Evolutionary conservation across 1,140 invertebrate species (phyloP).

Genomic region (Drosophila pachea): DNA sequence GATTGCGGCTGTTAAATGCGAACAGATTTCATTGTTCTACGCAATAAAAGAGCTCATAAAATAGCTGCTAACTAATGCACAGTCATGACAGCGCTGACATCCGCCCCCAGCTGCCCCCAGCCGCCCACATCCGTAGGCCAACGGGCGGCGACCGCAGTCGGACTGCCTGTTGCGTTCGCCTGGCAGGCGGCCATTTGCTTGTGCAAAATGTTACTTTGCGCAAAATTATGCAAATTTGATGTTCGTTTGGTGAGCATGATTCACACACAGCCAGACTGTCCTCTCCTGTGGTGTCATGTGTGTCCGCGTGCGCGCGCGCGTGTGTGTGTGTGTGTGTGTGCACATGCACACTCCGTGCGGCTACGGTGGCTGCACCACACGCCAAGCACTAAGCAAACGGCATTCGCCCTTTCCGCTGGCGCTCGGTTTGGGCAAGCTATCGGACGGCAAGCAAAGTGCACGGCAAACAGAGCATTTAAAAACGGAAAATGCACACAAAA

Average conservation of each 20-base stretch:
- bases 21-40: constrained; percentile 62
- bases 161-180: constrained; percentile 52
- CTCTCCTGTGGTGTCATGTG: constrained; percentile 18
- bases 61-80: constrained; percentile 63
- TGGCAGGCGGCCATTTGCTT: constrained; percentile 48
- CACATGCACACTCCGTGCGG: neutral
- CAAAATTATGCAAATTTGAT: constrained; percentile 77
- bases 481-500: constrained; percentile 51
- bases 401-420: constrained; percentile 28
- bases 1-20: constrained; percentile 6
- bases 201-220: constrained; percentile 70
- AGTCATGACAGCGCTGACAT: constrained; percentile 35
- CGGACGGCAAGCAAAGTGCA: constrained; percentile 66
- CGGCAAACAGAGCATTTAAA: constrained; percentile 57
- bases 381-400: constrained; percentile 65
- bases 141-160: constrained; percentile 2
- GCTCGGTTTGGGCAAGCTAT: constrained; percentile 30
- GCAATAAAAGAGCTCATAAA: constrained; percentile 66
- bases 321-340: constrained; percentile 6
- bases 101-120: neutral
- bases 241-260: constrained; percentile 69
- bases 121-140: neutral
- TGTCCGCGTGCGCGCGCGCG: constrained; percentile 14
- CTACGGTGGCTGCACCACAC: constrained; percentile 53
- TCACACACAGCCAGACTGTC: constrained; percentile 8